Base-by-base conservation (phyloP, 92 coral and sea anemone species). In the Palythoa grandiflora region DNA sequence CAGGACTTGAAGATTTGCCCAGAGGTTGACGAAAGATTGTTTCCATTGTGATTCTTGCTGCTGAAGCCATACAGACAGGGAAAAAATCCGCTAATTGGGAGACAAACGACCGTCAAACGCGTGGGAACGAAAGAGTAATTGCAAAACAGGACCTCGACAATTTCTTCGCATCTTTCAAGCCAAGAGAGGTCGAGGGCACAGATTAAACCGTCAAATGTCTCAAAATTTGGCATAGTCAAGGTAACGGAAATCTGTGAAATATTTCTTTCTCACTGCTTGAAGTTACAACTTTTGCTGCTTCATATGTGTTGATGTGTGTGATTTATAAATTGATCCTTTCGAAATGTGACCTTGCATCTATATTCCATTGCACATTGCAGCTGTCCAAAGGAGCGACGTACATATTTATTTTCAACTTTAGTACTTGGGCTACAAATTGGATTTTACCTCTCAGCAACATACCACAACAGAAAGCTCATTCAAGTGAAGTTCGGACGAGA, bases 1-100 rank as follows among this genome's bases (percentile, higher is more conserved):
- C 86, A 81, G 66, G 65, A 21, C 75, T 63, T 68, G 86, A 59
- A 39, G 75, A 81, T 48, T 81, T 81, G 44, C 86, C 75, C 74
- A 50, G 11, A 81, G 66, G 76, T 8, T 17, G 59, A 9, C 63
- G 20, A 66, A 12, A 0, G 12, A 21, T 80, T 20, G 86, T 53
- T 9, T 66, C 13, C 16, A 37, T 50, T 57, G 71, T 35, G 72
- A 79, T 79, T 79, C 28, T 79, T 6, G 55, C 19, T 81, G 14
- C 51, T 68, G 73, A 9, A 81, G 5, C 6, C 60, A 66, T 47
- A 48, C 19, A 20, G 4, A 40, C 40, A 68, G 76, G 21, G 8
- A 52, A 10, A 20, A 66, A 65, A 47, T 44, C 86, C 75, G 3
- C 52, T 36, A 15, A 38, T 63, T 61, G 40, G 19, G 47, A 80